phyloP scores from a whole-genome alignment of 2,888 invertebrate genomes.

The Nasonovia ribisnigri region DNA sequence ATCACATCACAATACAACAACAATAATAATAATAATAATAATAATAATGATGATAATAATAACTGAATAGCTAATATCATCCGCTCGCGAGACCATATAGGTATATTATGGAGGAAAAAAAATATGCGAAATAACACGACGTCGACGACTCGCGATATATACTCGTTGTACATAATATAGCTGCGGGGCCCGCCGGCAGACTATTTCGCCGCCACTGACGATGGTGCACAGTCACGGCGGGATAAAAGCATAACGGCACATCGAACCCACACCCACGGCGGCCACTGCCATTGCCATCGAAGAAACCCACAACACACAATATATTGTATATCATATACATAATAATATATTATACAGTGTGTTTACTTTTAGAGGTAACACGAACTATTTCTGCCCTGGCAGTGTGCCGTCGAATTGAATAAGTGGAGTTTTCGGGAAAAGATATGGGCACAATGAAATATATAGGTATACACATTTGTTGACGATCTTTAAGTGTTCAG shows the following conservation, averaged over 20 bases:
- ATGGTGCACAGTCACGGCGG: conserved; percentile 51
- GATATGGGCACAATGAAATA: too few relatives aligned
- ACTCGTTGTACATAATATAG: too few relatives aligned
- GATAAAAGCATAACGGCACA: conserved; percentile 61
- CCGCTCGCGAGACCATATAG: not conserved
- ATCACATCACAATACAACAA: not conserved
- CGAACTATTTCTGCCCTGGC: not conserved
- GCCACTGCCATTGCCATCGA: not conserved
- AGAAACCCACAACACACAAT: conserved; percentile 17
- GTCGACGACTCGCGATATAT: not conserved
- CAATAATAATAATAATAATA: not conserved
- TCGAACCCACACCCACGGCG: conserved; percentile 60
- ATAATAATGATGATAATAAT: not conserved
- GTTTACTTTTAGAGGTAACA: not conserved
- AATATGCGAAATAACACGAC: conserved; percentile 13
- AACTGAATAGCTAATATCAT: not conserved
- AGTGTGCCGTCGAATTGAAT: not conserved
- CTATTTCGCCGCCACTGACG: conserved; percentile 27
- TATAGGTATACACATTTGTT: too few relatives aligned
- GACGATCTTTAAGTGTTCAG: too few relatives aligned
- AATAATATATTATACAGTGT: not conserved
- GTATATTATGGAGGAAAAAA: not conserved
- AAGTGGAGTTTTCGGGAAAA: not conserved
- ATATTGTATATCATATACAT: not conserved
- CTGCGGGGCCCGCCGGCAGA: not conserved